Evolutionary conservation across 2,113 vertebrate species (phyloP).

Genomic region (Thalassoma bifasciatum): DNA sequence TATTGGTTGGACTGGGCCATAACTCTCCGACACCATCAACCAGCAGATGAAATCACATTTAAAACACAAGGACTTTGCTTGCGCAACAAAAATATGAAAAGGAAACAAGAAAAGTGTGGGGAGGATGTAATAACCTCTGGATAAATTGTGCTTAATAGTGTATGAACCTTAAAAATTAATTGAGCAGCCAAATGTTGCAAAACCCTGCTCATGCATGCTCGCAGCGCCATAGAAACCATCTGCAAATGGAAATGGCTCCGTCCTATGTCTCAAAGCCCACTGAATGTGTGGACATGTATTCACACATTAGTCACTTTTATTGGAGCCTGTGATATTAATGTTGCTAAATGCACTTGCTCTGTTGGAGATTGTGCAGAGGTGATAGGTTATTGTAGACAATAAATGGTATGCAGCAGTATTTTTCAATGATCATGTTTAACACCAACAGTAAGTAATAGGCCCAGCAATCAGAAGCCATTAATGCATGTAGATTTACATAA

Average conservation of each 20-base stretch:
- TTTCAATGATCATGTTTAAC: slow-evolving; percentile 51
- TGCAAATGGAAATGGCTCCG: slow-evolving; percentile 52
- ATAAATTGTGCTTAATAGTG: slow-evolving; percentile 73
- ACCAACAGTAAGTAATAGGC: slow-evolving; percentile 53
- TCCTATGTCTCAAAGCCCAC: slow-evolving; percentile 47
- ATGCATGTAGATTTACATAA: slow-evolving; percentile 62
- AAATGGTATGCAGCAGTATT: slow-evolving; percentile 37
- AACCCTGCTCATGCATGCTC: slow-evolving; percentile 52
- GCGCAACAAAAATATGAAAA: slow-evolving; percentile 69
- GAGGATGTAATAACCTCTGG: slow-evolving; percentile 57
- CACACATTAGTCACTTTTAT: slow-evolving; percentile 57
- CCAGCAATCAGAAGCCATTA: slow-evolving; percentile 66
- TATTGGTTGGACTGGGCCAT: slow-evolving; percentile 7
- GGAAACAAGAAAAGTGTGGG: slow-evolving; percentile 24
- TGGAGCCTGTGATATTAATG: slow-evolving; percentile 33
- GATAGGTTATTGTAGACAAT: slow-evolving; percentile 36
- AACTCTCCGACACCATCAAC: slow-evolving; percentile 26
- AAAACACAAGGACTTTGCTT: slow-evolving; percentile 54
- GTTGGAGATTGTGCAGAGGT: slow-evolving; percentile 27
- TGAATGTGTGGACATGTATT: slow-evolving; percentile 36
- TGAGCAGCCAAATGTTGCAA: slow-evolving; percentile 71
- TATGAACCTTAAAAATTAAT: slow-evolving; percentile 79
- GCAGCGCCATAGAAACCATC: slow-evolving; percentile 35
- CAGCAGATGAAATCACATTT: slow-evolving; percentile 41
- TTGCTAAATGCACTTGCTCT: slow-evolving; percentile 22